Conservation (phyloP, 2,113 vertebrate species). For the Prunella fulvescens region DNA sequence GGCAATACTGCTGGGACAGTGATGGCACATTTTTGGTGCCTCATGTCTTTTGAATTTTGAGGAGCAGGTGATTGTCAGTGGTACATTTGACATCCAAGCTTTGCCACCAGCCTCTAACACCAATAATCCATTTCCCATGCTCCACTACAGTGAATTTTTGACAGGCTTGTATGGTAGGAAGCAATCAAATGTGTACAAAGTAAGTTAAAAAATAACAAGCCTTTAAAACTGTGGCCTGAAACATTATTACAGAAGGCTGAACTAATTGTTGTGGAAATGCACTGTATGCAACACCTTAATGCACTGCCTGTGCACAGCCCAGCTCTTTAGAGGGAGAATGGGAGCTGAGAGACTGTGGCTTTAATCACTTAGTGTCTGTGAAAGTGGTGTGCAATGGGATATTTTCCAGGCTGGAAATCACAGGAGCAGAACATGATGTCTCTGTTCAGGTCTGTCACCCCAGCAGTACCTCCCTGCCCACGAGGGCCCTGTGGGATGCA, state of each 20-base stretch:
- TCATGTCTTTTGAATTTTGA: not conserved
- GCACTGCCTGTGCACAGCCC: not conserved
- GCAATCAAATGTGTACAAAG: not conserved
- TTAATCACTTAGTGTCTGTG: not conserved
- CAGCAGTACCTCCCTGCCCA: not conserved
- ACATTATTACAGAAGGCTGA: not conserved
- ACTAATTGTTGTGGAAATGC: not conserved
- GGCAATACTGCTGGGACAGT: not conserved
- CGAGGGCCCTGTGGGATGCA: not conserved
- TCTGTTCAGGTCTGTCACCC: not conserved
- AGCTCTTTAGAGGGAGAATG: not conserved
- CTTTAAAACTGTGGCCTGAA: not conserved
- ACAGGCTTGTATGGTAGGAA: not conserved
- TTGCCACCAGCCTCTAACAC: not conserved
- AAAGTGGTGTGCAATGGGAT: not conserved
- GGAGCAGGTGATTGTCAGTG: not conserved
- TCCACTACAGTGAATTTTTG: not conserved
- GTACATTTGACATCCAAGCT: not conserved
- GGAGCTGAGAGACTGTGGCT: not conserved
- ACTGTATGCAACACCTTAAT: not conserved
- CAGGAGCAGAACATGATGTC: not conserved
- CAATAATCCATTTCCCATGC: not conserved
- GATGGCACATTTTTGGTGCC: not conserved
- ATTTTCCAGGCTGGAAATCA: not conserved
- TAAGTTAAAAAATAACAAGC: not conserved